Percentiles rank a stretch among this genome's conserved stretches.
These are phyloP conservation scores for Dendrocincla tyrannina DNA, from an alignment of 2,797 vertebrate genomes.

Conservation along the genomic window DNA sequence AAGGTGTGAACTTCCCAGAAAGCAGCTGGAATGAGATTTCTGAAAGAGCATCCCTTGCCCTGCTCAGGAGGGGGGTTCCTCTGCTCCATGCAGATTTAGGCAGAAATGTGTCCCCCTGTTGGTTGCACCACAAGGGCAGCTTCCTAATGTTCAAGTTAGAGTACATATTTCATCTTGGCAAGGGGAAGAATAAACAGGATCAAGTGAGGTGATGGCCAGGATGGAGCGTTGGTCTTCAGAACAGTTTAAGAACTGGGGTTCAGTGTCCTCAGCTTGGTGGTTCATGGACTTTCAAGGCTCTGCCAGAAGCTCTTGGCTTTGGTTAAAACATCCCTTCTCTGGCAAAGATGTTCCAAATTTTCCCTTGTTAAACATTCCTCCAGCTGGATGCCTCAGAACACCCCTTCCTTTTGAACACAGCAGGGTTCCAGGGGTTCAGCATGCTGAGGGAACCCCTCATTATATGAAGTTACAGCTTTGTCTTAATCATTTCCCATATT, in stretches of 20 bases:
- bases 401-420: background rate
- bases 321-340: background rate
- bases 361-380: background rate
- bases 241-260: background rate
- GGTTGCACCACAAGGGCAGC: background rate
- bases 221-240: rapidly evolving
- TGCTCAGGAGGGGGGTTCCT: background rate
- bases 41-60: background rate
- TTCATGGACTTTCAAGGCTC: background rate
- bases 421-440: background rate
- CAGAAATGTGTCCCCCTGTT: background rate
- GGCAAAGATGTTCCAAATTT: rapidly evolving
- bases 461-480: rapidly evolving
- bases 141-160: rapidly evolving
- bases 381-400: background rate
- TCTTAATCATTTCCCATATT: background rate
- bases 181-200: background rate
- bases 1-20: background rate
- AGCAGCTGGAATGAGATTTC: background rate
- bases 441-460: rapidly evolving
- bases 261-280: background rate
- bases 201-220: background rate
- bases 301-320: background rate
- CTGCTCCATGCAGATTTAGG: rapidly evolving
- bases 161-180: background rate